phyloP scores from a whole-genome alignment of 2,113 vertebrate species.

The Thryonomys swinderianus region DNA sequence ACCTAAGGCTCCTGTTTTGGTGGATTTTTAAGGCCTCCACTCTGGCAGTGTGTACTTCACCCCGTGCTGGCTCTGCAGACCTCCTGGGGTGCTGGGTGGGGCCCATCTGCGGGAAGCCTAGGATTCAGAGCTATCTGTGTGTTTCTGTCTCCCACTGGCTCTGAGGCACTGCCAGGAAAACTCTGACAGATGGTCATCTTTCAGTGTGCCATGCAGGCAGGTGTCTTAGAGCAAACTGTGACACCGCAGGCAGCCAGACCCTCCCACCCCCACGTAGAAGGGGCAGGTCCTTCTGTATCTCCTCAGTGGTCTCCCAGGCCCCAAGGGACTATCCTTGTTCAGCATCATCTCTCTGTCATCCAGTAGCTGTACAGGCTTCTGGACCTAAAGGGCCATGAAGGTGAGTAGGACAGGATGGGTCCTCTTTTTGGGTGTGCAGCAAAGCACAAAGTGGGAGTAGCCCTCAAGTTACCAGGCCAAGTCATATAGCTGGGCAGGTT shows the following conservation, averaged over 20 bases:
- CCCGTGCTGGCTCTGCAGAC: background rate
- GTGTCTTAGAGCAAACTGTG: background rate
- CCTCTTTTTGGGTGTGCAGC: conserved; percentile 83
- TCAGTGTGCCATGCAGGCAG: background rate
- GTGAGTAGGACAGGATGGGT: conserved; percentile 87
- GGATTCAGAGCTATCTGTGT: background rate
- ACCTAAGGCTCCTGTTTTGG: background rate
- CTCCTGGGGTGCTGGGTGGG: background rate
- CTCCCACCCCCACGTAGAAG: conserved; percentile 67
- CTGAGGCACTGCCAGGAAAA: background rate
- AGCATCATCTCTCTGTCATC: conserved; percentile 85
- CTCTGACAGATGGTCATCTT: background rate
- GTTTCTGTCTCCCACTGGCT: background rate
- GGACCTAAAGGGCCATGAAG: conserved; percentile 87
- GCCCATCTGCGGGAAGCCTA: background rate
- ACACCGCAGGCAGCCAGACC: background rate
- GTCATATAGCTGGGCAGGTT: conserved; percentile 90
- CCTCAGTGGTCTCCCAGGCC: conserved; percentile 81
- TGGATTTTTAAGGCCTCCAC: no score
- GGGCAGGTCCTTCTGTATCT: conserved; percentile 86
- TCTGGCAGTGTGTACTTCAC: background rate
- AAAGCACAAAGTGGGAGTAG: conserved; percentile 91
- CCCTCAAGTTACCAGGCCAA: conserved; percentile 93
- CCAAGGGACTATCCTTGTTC: conserved; percentile 78
- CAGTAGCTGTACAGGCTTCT: conserved; percentile 84